Evolutionary conservation across 2,797 vertebrate genomes (phyloP), one percentile per base, ranked within the genome.

Genomic region (Periparus ater): DNA sequence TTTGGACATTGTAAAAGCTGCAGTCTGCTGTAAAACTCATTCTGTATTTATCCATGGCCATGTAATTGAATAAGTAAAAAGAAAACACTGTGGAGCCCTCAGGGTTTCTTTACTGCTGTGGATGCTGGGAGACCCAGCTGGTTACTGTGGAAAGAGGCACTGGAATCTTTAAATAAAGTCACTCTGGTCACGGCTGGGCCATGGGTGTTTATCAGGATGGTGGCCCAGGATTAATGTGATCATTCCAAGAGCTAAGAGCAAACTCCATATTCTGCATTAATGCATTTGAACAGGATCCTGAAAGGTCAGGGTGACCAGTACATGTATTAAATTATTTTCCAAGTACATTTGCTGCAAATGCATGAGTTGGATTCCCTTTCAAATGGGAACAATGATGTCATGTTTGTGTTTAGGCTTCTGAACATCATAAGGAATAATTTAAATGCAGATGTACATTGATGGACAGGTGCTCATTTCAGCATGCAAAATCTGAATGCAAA

Each of bases 51-150:
- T 75, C 70, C 76, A 92, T 86, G 44, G 47, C 34, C 27, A 55
- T 67, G 26, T 91, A 96, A 95, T 91, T 89, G 51, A 92, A 70
- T 89, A 93, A 91, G 36, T 62, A 65, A 71, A 89, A 89, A 83
- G 48, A 74, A 94, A 93, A 81, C 14, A 38, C 11, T 60, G 40
- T 66, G 44, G 51, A 92, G 70, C 87, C 85, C 48, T 78, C 55
- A 80, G 55, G 51, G 76, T 78, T 54, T 82, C 81, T 67, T 45
- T 78, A 79, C 32, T 82, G 48, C 54, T 68, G 42, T 54, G 62
- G 47, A 67, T 67, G 51, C 60, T 83, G 66, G 66, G 65, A 85
- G 70, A 71, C 50, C 30, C 70, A 85, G 76, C 50, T 95, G 75
- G 34, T 72, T 84, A 32, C 45, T 86, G 62, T 18, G 29, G 55